Evolutionary conservation across 2,797 vertebrate species (phyloP).

Genomic region (Muscicapa comitata): DNA sequence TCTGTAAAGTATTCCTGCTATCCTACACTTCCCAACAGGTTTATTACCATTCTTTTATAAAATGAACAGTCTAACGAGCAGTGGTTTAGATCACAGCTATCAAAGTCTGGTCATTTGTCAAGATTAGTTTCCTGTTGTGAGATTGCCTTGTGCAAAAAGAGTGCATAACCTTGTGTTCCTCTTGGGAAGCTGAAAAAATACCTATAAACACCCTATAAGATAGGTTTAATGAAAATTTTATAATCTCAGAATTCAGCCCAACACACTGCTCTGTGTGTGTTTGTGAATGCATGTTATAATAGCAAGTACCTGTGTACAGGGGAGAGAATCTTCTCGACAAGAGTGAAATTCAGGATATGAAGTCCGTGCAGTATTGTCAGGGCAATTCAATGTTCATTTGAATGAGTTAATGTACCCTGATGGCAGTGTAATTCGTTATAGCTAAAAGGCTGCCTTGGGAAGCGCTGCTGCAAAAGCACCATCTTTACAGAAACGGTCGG

Average conservation of each 20-base stretch:
- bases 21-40: conserved; percentile 66
- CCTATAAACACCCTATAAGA: neutral
- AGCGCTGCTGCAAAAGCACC: neutral
- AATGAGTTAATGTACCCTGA: neutral
- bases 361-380: neutral
- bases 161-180: conserved; percentile 14
- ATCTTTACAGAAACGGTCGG: neutral
- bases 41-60: conserved; percentile 64
- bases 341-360: neutral
- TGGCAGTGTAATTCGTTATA: neutral
- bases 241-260: neutral
- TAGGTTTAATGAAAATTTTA: conserved; percentile 3
- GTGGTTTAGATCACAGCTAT: conserved; percentile 66
- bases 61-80: conserved; percentile 65
- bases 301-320: neutral
- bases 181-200: conserved; percentile 32
- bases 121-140: conserved; percentile 66
- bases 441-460: neutral
- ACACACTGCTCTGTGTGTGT: accelerated
- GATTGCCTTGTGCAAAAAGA: conserved; percentile 37
- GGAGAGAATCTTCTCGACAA: neutral
- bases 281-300: neutral
- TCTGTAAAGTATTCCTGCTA: conserved; percentile 68
- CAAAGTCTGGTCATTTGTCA: conserved; percentile 68
- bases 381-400: neutral